These are phyloP conservation scores for Melanotaenia parkinsoni DNA, from an alignment of 2,797 vertebrate species.

Conservation along the genomic window DNA sequence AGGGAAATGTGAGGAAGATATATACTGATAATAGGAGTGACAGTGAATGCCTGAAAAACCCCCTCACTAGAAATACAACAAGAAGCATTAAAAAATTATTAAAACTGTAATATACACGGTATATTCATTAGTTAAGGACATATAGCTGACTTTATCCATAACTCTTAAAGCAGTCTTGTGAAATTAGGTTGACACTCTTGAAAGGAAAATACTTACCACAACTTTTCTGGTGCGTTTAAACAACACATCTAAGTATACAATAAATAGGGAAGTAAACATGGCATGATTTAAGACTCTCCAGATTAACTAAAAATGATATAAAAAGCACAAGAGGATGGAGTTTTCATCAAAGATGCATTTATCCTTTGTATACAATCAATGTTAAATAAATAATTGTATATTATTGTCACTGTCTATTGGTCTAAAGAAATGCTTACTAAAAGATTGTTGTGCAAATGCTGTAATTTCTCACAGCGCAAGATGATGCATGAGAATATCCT, in stretches of 20 bases:
- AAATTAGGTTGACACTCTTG: not conserved
- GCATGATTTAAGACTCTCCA: no score
- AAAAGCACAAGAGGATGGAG: not conserved
- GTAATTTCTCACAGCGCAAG: not conserved
- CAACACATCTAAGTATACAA: no score
- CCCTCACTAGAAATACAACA: not conserved
- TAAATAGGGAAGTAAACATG: not conserved
- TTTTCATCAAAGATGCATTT: not conserved
- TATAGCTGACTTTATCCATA: not conserved
- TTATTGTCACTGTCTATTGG: not conserved
- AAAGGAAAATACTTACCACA: not conserved
- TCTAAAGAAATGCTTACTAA: not conserved
- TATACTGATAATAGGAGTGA: conserved; percentile 3
- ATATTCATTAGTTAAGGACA: not conserved
- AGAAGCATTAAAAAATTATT: not conserved
- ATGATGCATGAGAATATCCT: not conserved
- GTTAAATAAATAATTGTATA: not conserved
- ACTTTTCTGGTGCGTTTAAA: no score
- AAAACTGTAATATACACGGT: not conserved
- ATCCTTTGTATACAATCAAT: not conserved
- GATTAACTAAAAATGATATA: no score
- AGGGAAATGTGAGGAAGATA: conserved; percentile 30
- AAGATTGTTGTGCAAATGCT: not conserved
- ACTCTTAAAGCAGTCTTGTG: not conserved
- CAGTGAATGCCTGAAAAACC: not conserved